Evolutionary conservation across 2,113 vertebrate species (phyloP).

Genomic region (Madoqua kirkii): DNA sequence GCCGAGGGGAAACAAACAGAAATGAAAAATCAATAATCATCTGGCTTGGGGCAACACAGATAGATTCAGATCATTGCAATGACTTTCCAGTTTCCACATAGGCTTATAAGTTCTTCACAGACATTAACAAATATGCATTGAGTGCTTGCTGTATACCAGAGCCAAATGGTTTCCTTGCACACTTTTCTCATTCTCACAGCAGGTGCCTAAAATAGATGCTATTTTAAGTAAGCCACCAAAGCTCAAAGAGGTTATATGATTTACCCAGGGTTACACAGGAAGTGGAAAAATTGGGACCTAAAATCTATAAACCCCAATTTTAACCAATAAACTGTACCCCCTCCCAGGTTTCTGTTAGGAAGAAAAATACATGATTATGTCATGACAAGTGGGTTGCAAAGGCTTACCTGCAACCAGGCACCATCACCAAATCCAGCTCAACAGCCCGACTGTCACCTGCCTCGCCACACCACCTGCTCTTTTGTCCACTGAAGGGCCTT

Average conservation of each 20-base stretch:
- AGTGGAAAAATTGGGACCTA: neutral
- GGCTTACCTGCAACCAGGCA: neutral
- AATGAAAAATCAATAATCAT: neutral
- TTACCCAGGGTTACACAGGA: neutral
- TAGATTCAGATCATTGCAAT: neutral
- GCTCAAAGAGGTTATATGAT: neutral
- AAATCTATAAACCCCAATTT: neutral
- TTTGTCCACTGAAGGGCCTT: neutral
- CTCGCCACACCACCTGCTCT: neutral
- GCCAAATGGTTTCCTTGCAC: neutral
- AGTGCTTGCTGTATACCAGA: neutral
- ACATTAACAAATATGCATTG: neutral
- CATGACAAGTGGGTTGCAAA: neutral
- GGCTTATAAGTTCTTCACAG: neutral
- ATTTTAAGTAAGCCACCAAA: neutral
- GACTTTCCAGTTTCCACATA: neutral
- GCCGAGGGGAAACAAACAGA: fast-evolving
- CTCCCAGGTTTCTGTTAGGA: neutral
- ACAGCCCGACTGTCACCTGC: neutral
- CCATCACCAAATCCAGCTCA: neutral
- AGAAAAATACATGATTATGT: neutral
- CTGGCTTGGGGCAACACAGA: neutral
- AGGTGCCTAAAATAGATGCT: neutral
- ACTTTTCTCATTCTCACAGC: neutral
- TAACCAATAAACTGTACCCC: neutral